A percentile compares a stretch with the other conserved stretches of the same genome.
phyloP scores from a whole-genome alignment of 2,888 invertebrate genomes.

The Nymphalis urticae region DNA sequence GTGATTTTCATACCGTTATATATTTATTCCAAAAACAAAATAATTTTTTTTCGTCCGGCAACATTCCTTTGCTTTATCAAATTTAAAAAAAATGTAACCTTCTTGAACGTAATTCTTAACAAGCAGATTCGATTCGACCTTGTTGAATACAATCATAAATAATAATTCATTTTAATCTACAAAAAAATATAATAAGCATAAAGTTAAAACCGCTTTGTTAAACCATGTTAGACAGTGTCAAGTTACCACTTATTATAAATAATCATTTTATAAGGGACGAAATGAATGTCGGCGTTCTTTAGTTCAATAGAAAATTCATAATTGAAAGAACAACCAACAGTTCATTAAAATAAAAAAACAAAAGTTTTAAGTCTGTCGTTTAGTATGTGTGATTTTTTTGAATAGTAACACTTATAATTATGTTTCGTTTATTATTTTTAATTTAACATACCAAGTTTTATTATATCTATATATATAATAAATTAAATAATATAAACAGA shows the following conservation, averaged over 20 bases:
- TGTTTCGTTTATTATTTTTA: no score
- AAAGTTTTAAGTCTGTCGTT: not conserved
- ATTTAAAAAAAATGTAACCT: not conserved
- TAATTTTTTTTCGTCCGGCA: not conserved
- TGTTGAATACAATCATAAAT: not conserved
- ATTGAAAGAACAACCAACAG: constrained; percentile 13
- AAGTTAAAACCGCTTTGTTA: not conserved
- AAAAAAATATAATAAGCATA: not conserved
- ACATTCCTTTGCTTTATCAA: not conserved
- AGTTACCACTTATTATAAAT: constrained; percentile 23
- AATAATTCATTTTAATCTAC: not conserved
- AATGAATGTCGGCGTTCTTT: constrained; percentile 20
- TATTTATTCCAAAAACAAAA: not conserved
- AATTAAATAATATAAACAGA: no score
- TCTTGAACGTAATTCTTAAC: no score
- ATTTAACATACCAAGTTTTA: no score
- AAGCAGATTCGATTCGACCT: not conserved
- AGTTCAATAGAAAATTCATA: constrained; percentile 18
- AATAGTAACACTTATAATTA: no score
- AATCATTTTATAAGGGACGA: constrained; percentile 15
- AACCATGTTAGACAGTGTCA: constrained; percentile 14
- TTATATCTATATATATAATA: no score
- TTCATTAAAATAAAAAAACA: constrained; percentile 1
- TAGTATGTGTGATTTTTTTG: no score
- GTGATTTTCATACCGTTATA: not conserved